Evolutionary conservation across 2,797 vertebrate genomes (phyloP).

Genomic region (Oreonectes daqikongensis): DNA sequence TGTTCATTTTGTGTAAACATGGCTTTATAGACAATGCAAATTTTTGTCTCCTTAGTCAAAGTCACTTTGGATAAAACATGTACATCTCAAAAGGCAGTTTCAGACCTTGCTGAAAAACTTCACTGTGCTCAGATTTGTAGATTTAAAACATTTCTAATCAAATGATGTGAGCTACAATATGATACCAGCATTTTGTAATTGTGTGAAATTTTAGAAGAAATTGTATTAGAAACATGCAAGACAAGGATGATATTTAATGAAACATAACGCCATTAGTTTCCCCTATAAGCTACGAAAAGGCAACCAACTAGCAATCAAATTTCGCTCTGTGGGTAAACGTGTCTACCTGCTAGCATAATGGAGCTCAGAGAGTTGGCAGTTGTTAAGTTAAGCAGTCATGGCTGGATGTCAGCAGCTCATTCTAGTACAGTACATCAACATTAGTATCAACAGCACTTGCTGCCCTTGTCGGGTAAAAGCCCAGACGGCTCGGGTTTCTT

Average conservation of each 20-base stretch:
- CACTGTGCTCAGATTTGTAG: no score
- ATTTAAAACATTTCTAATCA: no score
- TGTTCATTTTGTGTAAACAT: no score
- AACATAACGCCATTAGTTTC: background rate
- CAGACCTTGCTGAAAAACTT: no score
- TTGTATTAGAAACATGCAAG: background rate
- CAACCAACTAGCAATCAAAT: background rate
- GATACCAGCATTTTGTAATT: no score
- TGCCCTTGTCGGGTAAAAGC: slow-evolving; percentile 52
- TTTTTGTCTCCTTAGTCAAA: no score
- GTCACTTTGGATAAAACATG: no score
- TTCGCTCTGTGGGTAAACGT: slow-evolving; percentile 33
- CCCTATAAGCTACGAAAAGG: background rate
- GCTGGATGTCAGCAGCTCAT: slow-evolving; percentile 61
- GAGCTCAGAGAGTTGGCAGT: slow-evolving; percentile 46
- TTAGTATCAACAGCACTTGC: slow-evolving; percentile 76
- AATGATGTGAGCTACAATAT: no score
- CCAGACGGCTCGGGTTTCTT: slow-evolving; percentile 73
- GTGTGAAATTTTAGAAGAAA: background rate
- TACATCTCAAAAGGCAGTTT: no score
- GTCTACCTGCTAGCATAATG: slow-evolving; percentile 35
- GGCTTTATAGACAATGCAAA: no score
- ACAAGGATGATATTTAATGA: background rate
- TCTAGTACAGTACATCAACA: slow-evolving; percentile 68
- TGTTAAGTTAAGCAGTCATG: slow-evolving; percentile 62